Conservation (phyloP, 2,888 invertebrate genomes). For the Watsonalla cultraria region DNA sequence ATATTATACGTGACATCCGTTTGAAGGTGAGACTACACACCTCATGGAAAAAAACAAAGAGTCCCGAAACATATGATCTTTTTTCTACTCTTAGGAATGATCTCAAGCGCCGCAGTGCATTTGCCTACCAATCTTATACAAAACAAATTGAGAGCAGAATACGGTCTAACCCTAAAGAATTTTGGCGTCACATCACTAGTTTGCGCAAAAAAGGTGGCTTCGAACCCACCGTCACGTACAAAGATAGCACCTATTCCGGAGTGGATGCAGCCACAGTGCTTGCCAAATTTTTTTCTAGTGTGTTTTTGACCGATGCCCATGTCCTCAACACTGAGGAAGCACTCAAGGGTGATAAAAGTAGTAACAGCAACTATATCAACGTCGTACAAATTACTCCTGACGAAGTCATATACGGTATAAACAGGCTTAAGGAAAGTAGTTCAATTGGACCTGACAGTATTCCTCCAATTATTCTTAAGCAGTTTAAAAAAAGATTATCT, state of each 20-base stretch:
- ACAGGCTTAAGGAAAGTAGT: not conserved
- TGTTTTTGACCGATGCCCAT: too few relatives aligned
- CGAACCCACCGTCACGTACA: slow-evolving; percentile 1
- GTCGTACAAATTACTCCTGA: too few relatives aligned
- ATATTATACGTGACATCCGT: not conserved
- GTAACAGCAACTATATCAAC: too few relatives aligned
- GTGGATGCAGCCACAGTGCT: not conserved
- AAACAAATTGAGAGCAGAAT: not conserved
- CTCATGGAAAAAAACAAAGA: not conserved
- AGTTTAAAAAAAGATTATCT: not conserved
- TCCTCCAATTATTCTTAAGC: not conserved
- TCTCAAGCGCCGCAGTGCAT: not conserved
- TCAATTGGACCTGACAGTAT: slow-evolving; percentile 2
- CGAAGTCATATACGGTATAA: too few relatives aligned
- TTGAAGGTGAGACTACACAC: not conserved
- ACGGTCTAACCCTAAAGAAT: not conserved
- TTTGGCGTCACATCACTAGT: slow-evolving; percentile 3
- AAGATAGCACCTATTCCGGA: not conserved
- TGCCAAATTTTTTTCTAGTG: too few relatives aligned
- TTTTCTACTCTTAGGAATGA: not conserved
- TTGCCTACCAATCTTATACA: not conserved
- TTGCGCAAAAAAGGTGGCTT: slow-evolving; percentile 4
- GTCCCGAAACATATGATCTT: not conserved
- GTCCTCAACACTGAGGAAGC: too few relatives aligned
- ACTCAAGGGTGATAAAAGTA: too few relatives aligned